These are phyloP conservation scores for Heterochromis multidens DNA, from an alignment of 2,113 vertebrate species.

Conservation along the genomic window DNA sequence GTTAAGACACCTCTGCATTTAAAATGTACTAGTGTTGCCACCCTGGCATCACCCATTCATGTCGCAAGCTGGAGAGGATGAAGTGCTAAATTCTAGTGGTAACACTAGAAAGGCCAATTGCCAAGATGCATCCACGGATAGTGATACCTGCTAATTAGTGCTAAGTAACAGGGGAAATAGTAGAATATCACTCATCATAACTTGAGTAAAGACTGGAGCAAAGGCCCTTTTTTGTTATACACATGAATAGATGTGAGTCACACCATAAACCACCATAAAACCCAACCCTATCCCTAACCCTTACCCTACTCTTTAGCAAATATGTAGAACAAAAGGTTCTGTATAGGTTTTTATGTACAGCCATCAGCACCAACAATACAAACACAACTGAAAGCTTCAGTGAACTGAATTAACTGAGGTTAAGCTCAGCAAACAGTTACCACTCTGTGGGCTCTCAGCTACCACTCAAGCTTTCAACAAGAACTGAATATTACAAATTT, in stretches of 20 bases:
- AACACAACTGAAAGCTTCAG: not conserved
- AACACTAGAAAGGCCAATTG: not conserved
- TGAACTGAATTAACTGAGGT: not conserved
- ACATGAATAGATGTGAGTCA: not conserved
- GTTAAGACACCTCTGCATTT: not conserved
- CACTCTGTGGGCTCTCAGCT: not conserved
- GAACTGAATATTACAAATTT: not conserved
- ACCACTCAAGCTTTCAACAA: not conserved
- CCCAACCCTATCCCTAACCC: not conserved
- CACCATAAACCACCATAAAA: not conserved
- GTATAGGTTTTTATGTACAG: not conserved
- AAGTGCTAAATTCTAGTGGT: not conserved
- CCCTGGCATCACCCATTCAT: not conserved
- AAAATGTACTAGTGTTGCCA: not conserved
- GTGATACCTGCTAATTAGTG: not conserved
- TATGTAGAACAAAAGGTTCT: not conserved
- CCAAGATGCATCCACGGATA: fast-evolving
- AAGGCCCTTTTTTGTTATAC: not conserved
- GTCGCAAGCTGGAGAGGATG: too few relatives aligned
- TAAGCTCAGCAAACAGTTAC: not conserved
- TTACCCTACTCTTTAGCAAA: not conserved
- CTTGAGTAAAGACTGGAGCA: not conserved
- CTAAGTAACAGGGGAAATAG: not conserved
- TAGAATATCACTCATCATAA: not conserved
- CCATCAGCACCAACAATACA: not conserved